phyloP scores from a whole-genome alignment of 2,797 vertebrate genomes.

The Glyptemys insculpta region DNA sequence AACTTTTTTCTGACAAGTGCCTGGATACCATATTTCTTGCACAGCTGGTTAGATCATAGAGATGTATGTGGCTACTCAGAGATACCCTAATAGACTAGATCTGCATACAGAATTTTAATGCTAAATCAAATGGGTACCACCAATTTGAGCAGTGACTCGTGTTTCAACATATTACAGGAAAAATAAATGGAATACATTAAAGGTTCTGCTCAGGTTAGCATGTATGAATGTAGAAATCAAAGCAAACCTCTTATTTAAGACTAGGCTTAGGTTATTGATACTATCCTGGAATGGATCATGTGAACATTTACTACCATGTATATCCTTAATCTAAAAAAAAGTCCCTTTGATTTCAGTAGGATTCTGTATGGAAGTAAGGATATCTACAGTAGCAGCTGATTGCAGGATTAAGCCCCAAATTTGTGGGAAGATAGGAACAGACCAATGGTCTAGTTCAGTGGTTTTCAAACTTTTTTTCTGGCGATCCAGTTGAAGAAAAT shows the following conservation, averaged over 20 bases:
- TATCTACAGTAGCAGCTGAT: background rate
- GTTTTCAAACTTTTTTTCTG: too few species aligned
- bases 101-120: constrained; percentile 57
- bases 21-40: constrained; percentile 3
- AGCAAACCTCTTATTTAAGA: constrained; percentile 48
- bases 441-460: background rate
- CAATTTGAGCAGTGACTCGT: constrained; percentile 36
- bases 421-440: background rate
- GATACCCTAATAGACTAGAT: constrained; percentile 32
- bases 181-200: constrained; percentile 53
- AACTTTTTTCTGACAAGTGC: constrained; percentile 13
- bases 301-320: background rate
- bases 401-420: background rate
- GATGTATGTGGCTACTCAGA: constrained; percentile 30
- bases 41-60: constrained; percentile 32
- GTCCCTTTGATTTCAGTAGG: background rate
- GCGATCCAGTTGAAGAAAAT: too few species aligned
- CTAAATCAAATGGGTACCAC: constrained; percentile 34
- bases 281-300: background rate
- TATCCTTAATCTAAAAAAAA: background rate
- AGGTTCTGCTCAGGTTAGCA: constrained; percentile 34
- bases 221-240: constrained; percentile 49
- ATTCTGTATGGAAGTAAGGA: background rate
- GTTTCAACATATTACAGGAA: constrained; percentile 43
- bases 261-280: background rate